phyloP scores from a whole-genome alignment of 2,797 vertebrate species.

The Heterohyrax brucei region DNA sequence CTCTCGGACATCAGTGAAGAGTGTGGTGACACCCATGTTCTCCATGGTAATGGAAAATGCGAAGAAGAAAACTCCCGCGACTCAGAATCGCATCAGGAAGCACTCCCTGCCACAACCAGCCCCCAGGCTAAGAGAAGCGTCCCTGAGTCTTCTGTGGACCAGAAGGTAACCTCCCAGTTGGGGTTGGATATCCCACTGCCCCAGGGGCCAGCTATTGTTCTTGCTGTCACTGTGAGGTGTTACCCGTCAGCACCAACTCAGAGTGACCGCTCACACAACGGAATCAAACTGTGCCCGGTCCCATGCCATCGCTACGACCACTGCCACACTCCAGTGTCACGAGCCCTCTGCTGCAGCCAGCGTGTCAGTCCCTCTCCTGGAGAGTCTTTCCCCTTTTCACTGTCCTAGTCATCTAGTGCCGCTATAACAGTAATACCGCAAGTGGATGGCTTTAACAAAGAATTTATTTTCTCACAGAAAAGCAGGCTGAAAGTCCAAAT shows the following conservation, averaged over 20 bases:
- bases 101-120: background rate
- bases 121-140: conserved; percentile 22
- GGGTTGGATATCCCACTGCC: background rate
- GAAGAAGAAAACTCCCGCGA: conserved; percentile 3
- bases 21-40: background rate
- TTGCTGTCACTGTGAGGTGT: background rate
- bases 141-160: background rate
- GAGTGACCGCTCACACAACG: background rate
- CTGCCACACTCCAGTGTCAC: too few relatives aligned
- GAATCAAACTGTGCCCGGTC: background rate
- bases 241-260: background rate
- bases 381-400: background rate
- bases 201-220: background rate
- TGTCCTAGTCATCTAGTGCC: background rate
- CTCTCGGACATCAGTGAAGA: background rate
- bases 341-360: background rate
- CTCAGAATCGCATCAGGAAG: background rate
- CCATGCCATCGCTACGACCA: background rate
- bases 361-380: background rate
- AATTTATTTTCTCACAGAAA: too few relatives aligned
- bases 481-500: too few relatives aligned
- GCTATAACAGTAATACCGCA: too few relatives aligned
- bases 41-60: background rate
- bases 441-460: too few relatives aligned
- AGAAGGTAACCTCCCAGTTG: conserved; percentile 19